A percentile compares a stretch with the other conserved stretches of the same genome.
phyloP scores from a whole-genome alignment of 1,140 invertebrate genomes.

The Drosophila jambulina region DNA sequence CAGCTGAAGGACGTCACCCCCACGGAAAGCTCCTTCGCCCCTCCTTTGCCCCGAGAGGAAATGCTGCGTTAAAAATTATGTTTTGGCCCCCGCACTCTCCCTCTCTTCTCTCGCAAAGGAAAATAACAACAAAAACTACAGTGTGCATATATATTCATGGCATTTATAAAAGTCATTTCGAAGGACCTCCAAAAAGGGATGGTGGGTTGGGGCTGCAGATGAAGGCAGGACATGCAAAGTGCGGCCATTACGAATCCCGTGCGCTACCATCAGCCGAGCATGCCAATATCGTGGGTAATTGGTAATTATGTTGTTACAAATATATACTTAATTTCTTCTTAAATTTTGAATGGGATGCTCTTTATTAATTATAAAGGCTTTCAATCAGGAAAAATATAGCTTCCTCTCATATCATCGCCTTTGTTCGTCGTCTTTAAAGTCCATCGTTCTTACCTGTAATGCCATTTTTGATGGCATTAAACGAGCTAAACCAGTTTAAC shows the following conservation, averaged over 20 bases:
- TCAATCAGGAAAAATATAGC: neutral
- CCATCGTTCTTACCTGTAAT: no score
- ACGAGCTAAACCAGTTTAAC: neutral
- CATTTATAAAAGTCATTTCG: constrained; percentile 82
- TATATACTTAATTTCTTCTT: neutral
- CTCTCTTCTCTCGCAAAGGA: neutral
- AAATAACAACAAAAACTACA: constrained; percentile 47
- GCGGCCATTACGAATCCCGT: constrained; percentile 57
- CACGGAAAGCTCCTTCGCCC: neutral
- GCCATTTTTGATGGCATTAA: no score
- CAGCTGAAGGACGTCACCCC: constrained; percentile 36
- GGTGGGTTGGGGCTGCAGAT: neutral
- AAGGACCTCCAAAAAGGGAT: constrained; percentile 23
- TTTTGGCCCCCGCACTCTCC: constrained; percentile 22
- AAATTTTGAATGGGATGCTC: neutral
- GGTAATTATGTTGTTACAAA: neutral
- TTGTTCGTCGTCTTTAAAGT: no score
- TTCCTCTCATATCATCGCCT: neutral
- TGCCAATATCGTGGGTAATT: neutral
- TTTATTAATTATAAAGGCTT: neutral
- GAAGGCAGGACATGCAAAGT: constrained; percentile 59
- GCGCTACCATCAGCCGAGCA: constrained; percentile 39
- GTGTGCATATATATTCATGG: constrained; percentile 67
- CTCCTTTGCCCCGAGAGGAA: constrained; percentile 33
- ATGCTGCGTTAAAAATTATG: constrained; percentile 82